A percentile compares a stretch with the other conserved stretches of the same genome.
Evolutionary conservation across 2,888 invertebrate genomes (phyloP).

Genomic region (Litoditis marina): DNA sequence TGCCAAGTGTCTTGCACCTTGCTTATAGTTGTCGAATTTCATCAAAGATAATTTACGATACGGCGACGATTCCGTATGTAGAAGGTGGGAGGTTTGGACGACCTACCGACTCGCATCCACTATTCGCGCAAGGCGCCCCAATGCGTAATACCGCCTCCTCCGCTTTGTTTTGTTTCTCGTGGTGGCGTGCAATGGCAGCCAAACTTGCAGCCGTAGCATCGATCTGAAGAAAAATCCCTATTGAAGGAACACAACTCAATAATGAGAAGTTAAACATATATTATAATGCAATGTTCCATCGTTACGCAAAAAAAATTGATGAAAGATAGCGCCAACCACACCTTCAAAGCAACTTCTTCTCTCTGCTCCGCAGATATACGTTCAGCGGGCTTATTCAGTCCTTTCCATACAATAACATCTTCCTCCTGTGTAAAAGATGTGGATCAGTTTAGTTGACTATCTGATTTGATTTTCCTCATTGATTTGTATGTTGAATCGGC

Average conservation of each 20-base stretch:
- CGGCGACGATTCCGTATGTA: background rate
- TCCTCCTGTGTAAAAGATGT: constrained; percentile 29
- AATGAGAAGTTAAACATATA: no score
- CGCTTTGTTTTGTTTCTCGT: constrained; percentile 28
- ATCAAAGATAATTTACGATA: no score
- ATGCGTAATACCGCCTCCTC: constrained; percentile 29
- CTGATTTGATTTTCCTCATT: no score
- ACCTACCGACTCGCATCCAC: constrained; percentile 37
- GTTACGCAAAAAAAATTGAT: no score
- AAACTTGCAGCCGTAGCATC: constrained; percentile 25
- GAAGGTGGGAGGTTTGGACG: background rate
- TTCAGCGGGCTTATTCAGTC: constrained; percentile 57
- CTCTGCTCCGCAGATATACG: constrained; percentile 26
- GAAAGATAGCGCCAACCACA: background rate
- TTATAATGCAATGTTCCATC: no score
- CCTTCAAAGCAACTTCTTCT: constrained; percentile 20
- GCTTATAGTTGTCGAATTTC: no score
- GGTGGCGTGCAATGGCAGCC: constrained; percentile 30
- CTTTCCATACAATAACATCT: constrained; percentile 59
- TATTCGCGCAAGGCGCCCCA: constrained; percentile 53
- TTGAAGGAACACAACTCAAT: no score
- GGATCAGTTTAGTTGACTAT: no score
- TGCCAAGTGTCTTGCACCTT: no score
- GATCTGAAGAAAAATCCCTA: background rate
- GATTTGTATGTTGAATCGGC: no score